Evolutionary conservation across 2,888 invertebrate genomes (phyloP).

Genomic region (Hanleya hanleyi): DNA sequence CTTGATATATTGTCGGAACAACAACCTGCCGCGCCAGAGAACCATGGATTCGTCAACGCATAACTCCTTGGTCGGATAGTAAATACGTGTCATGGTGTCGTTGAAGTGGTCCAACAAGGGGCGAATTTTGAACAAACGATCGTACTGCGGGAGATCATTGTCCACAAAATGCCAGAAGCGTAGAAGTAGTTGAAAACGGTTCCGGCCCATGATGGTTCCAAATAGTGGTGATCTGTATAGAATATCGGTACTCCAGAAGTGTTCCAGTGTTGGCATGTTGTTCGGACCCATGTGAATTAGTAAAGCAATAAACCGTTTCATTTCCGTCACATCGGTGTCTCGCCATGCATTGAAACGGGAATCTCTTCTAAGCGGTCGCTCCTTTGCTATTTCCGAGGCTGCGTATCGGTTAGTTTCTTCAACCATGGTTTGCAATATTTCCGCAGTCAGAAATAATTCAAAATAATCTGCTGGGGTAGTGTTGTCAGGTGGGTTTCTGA

Average conservation of each 20-base stretch:
- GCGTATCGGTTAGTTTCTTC: slow-evolving; percentile 5
- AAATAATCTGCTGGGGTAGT: slow-evolving; percentile 8
- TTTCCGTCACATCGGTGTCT: slow-evolving; percentile 10
- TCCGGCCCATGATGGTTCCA: neutral
- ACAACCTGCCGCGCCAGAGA: slow-evolving; percentile 18
- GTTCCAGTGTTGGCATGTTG: slow-evolving; percentile 13
- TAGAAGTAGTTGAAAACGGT: slow-evolving; percentile 8
- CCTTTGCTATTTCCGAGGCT: neutral
- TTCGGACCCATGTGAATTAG: slow-evolving; percentile 16
- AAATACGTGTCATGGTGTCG: slow-evolving; percentile 10
- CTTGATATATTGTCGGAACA: slow-evolving; percentile 22
- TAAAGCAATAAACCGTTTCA: slow-evolving; percentile 8
- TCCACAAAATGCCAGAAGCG: slow-evolving; percentile 15
- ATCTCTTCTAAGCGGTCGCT: slow-evolving; percentile 12
- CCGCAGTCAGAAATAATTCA: neutral
- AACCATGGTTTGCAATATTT: slow-evolving; percentile 7
- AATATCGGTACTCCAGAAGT: slow-evolving; percentile 10
- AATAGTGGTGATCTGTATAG: slow-evolving; percentile 1
- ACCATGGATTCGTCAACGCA: slow-evolving; percentile 30
- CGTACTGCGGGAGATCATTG: neutral
- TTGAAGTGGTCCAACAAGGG: slow-evolving; percentile 21
- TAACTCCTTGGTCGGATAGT: slow-evolving; percentile 16
- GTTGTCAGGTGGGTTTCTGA: neutral
- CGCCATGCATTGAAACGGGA: neutral
- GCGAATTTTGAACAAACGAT: slow-evolving; percentile 15